Conservation (phyloP, 2,113 vertebrate species). For the Triplophysa rosa region DNA sequence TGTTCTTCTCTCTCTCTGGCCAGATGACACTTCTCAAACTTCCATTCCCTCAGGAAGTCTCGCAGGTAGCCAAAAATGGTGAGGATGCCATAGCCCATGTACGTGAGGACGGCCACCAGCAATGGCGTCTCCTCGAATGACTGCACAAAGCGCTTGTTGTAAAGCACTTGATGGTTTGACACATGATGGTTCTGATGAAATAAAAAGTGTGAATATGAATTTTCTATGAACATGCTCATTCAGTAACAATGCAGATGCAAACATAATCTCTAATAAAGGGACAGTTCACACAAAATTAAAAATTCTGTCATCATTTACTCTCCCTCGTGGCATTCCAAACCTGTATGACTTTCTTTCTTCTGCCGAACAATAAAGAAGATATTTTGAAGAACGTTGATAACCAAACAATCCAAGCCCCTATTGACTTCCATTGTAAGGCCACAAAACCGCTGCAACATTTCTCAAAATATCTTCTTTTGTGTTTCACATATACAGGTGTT, state of each 20-base stretch:
- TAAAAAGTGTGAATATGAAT: neutral
- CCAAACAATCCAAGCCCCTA: too few species aligned
- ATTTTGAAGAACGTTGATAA: too few species aligned
- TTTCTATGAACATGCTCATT: neutral
- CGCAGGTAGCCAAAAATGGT: slow-evolving; percentile 95
- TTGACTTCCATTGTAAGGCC: too few species aligned
- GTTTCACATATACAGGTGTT: too few species aligned
- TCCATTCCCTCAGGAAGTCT: slow-evolving; percentile 93
- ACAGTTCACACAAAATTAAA: too few species aligned
- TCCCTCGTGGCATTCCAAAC: too few species aligned
- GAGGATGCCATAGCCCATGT: slow-evolving; percentile 95
- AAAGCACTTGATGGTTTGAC: slow-evolving; percentile 81
- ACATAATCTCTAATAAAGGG: too few species aligned
- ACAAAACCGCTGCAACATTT: too few species aligned
- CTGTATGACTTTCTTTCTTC: too few species aligned
- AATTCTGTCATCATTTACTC: too few species aligned
- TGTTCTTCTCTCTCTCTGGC: slow-evolving; percentile 92
- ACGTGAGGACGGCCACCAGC: slow-evolving; percentile 94
- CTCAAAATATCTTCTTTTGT: too few species aligned
- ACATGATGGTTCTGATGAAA: slow-evolving; percentile 78
- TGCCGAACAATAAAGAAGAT: too few species aligned
- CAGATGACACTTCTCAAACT: slow-evolving; percentile 91
- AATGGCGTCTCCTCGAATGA: slow-evolving; percentile 94
- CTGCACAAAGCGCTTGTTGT: slow-evolving; percentile 88
- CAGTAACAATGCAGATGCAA: neutral